Evolutionary conservation across 2,888 invertebrate species (phyloP), one percentile per base, ranked within the genome.

Genomic region (Cordylochernes scorpioides): DNA sequence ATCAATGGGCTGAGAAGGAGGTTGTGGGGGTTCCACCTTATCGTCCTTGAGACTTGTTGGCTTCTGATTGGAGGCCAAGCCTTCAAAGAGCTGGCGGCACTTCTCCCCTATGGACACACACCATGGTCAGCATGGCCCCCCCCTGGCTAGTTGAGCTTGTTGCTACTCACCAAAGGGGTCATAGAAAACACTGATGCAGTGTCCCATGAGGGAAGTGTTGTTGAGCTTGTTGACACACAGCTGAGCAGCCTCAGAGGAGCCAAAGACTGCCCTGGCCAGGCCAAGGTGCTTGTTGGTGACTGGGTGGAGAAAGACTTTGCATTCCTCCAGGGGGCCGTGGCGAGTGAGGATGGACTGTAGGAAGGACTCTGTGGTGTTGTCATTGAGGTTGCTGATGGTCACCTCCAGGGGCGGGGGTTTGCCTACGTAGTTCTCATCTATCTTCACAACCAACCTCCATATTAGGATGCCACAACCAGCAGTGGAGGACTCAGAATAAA

Each of bases 151-250:
- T n/a, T n/a, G n/a, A n/a, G n/a, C n/a, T n/a, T n/a, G n/a, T 22
- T 22, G 5, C 12, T 2, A 27, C 45, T 49, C 47, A 55, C 64
- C 88, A 57, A 80, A 78, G 2, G 84, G 68, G 57, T 97, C 94
- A 32, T 78, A 63, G 53, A 82, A 74, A 24, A 88, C 91, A 44
- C 67, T 68, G 42, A 88, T 61, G 19, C 73, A 68, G 62, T 84
- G 80, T 30, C 94, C 94, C 94, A 94, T 94, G 6, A 94, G 84
- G 29, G 86, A 80, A 38, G 77, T 80, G 40, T 77, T 71, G 55
- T 91, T 73, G 45, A 86, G 66, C 53, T 78, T 82, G 42, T 82
- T 78, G 24, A 86, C 70, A 57, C 88, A 94, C 12, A 65, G 56
- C 48, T 68, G 70, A 1, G 91, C 75, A 45, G 70, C 65, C 52